phyloP scores from a whole-genome alignment of 1,140 invertebrate genomes.

The Teleopsis dalmanni region DNA sequence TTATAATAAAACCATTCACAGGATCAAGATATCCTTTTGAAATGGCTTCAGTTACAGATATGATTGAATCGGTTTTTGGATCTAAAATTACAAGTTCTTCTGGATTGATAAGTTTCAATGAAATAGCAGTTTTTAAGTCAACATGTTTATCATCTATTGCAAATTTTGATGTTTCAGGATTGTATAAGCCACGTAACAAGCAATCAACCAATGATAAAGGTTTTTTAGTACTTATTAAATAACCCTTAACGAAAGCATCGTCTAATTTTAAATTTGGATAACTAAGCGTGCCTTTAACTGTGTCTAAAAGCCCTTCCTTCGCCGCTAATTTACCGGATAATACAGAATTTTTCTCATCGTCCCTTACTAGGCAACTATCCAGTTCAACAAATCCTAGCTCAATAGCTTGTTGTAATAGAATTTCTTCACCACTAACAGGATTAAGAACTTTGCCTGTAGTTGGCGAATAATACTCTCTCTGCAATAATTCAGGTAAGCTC shows the following conservation, averaged over 20 bases:
- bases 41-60: constrained; percentile 75
- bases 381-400: constrained; percentile 64
- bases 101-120: constrained; percentile 64
- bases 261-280: constrained; percentile 66
- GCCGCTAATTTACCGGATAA: constrained; percentile 63
- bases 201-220: constrained; percentile 80
- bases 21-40: constrained; percentile 72
- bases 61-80: constrained; percentile 65
- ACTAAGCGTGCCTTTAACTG: constrained; percentile 58
- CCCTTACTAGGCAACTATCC: constrained; percentile 61
- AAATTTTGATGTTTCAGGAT: constrained; percentile 66
- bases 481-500: constrained; percentile 65
- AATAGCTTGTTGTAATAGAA: constrained; percentile 66
- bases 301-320: constrained; percentile 60
- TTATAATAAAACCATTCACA: constrained; percentile 65
- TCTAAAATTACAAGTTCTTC: constrained; percentile 75
- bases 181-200: constrained; percentile 72
- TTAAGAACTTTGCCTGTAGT: constrained; percentile 71
- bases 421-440: constrained; percentile 65
- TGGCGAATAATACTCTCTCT: constrained; percentile 70
- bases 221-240: constrained; percentile 64
- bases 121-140: constrained; percentile 73
- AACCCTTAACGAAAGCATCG: constrained; percentile 69
- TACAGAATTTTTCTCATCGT: constrained; percentile 61
- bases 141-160: constrained; percentile 63